Evolutionary conservation across 2,113 vertebrate genomes (phyloP).

Genomic region (Silurus asotus): DNA sequence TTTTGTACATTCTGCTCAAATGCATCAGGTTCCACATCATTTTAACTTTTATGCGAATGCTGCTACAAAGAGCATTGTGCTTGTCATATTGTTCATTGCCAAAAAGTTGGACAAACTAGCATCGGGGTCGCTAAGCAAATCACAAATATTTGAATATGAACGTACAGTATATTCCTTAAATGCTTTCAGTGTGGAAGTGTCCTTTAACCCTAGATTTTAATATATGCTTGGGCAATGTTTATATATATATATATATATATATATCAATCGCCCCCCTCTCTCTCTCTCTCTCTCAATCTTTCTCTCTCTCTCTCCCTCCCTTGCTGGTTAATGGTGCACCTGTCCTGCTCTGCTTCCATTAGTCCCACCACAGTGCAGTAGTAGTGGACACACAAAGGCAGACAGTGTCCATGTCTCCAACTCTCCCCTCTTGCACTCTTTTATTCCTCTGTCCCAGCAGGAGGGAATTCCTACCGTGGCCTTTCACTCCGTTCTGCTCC

Average conservation of each 20-base stretch:
- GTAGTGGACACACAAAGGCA: conserved; percentile 46
- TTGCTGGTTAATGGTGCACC: conserved; percentile 52
- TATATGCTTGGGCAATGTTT: conserved; percentile 29
- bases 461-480: conserved; percentile 71
- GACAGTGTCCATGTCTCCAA: conserved; percentile 53
- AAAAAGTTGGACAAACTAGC: not conserved
- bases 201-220: not conserved
- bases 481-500: conserved; percentile 69
- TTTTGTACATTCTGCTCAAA: not conserved
- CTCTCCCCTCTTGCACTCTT: conserved; percentile 48
- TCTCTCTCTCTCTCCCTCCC: conserved; percentile 11
- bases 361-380: conserved; percentile 42
- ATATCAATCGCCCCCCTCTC: conserved; percentile 34
- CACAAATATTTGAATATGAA: not conserved
- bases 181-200: not conserved
- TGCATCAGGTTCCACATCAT: not conserved
- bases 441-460: conserved; percentile 63
- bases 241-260: not conserved
- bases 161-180: not conserved
- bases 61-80: not conserved
- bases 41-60: not conserved
- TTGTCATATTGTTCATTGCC: not conserved
- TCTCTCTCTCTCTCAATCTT: conserved; percentile 6
- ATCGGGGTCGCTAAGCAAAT: not conserved
- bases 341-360: conserved; percentile 37